Evolutionary conservation across 2,113 vertebrate species (phyloP), one percentile per base, ranked within the genome.

Genomic region (Heptranchias perlo): DNA sequence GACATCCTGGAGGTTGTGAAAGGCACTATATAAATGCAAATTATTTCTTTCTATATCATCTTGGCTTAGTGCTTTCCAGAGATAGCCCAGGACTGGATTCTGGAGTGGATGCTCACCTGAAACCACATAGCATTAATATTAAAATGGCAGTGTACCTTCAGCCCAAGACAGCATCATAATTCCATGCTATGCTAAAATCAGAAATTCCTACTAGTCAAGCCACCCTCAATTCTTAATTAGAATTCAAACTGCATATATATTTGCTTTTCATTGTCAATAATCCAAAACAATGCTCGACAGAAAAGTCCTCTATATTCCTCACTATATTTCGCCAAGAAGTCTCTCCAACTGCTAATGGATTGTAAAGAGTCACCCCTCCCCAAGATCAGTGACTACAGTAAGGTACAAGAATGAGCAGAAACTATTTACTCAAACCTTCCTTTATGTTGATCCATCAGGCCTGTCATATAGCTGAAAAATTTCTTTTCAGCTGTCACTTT

Each of bases 401-500:
- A 67, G 21, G 44, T 65, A 28, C 44, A 67, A 25, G n/a, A 67
- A 94, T 49, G 62, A 47, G 92, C 25, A 64, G 92, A 65, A 94
- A 94, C n/a, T 21, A 67, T 94, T 64, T 64, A 94, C 39, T 94
- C 93, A 94, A 94, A 49, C 4, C 92, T 94, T 25, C 44, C 61
- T 49, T 67, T 28, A 28, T 47, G 65, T 65, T 64, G 44, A 89
- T 65, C 86, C 61, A 52, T 35, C 58, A 69, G 21, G 84, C 31
- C 76, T 86, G 54, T 23, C 49, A 89, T 62, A 31, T 58, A 86
- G 58, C 96, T 67, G 61, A 62, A 89, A 69, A 93, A 96, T 95
- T 87, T 87, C 62, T n/a, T 96, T 96, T 97, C 96, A 97, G 54
- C 96, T 96, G 96, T 97, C 96, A 96, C 96, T 97, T 96, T 96